These are phyloP conservation scores for Pseudochaenichthys georgianus DNA, from an alignment of 2,797 vertebrate genomes.

Conservation along the genomic window DNA sequence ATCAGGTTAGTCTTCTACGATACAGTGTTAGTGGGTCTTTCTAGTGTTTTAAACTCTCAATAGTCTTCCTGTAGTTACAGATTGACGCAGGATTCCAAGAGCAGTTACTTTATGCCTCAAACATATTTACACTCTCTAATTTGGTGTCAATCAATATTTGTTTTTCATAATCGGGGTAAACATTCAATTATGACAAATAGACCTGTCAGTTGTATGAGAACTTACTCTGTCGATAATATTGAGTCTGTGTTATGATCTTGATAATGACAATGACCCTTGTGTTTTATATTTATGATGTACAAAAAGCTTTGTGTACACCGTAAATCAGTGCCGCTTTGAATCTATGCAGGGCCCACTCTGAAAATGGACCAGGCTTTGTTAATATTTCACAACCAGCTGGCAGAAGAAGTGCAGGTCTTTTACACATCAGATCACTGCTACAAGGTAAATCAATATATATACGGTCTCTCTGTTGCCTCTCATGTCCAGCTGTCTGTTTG, in stretches of 20 bases:
- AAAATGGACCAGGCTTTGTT: conserved; percentile 86
- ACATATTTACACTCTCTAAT: background rate
- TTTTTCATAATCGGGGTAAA: background rate
- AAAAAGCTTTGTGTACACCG: conserved; percentile 12
- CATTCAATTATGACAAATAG: background rate
- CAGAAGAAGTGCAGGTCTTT: conserved; percentile 68
- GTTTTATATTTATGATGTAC: conserved; percentile 48
- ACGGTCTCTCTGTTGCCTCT: background rate
- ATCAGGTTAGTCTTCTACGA: conserved; percentile 53
- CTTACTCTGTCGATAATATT: conserved; percentile 3
- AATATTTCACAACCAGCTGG: conserved; percentile 81
- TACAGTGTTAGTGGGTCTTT: background rate
- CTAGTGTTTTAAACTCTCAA: background rate
- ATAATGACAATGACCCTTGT: conserved; percentile 20
- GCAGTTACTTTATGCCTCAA: background rate
- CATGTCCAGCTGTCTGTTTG: background rate
- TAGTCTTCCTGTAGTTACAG: background rate
- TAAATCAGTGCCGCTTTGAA: conserved; percentile 43
- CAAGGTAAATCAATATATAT: conserved; percentile 67
- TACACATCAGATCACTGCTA: conserved; percentile 80
- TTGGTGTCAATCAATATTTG: background rate
- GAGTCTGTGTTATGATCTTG: conserved; percentile 16
- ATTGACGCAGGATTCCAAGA: background rate
- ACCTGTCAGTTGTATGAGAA: background rate
- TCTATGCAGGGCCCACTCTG: conserved; percentile 65